Base-by-base conservation (phyloP, 2,113 vertebrate species). In the Oryzias celebensis region DNA sequence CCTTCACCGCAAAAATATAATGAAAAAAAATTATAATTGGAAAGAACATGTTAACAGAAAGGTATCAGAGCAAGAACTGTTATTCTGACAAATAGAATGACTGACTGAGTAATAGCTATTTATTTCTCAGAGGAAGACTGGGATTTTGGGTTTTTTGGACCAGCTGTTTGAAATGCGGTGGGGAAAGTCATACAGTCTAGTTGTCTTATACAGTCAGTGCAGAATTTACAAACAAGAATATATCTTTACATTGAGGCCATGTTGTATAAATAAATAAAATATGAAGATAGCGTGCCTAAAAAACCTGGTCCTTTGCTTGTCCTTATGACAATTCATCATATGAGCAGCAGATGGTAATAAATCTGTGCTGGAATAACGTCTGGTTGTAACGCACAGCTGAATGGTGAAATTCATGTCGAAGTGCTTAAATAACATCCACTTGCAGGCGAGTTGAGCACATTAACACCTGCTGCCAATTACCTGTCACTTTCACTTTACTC, bases 401-500 rank as follows among this genome's bases (percentile, higher is more conserved):
- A 65, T 43, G 65, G 65, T 47, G 51, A 43, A 5, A n/a, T 59
- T 63, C 52, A 52, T 62, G 16, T 52, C 6, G 14, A 36, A 60
- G 71, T 36, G 77, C 41, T 52, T 57, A 65, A n/a, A 23, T 8
- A 64, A 60, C 75, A 71, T 43, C 62, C 69, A 66, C 71, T 36
- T 55, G 62, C 60, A 64, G 65, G 60, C 59, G 56, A 58, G 55
- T 62, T 36, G 47, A 77, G 70, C 76, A 61, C 71, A 68, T 48
- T 56, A 22, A 65, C 87, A 87, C 73, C 81, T 87, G 83, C 77
- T 67, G 63, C 78, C 77, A 82, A 83, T 84, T 87, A 85, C 61
- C 79, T 47, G 47, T 15, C 55, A 60, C 67, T 72, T 75, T 15
- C 55, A 60, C 67, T 72, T 75, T 71, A 17, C 67, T 31, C 57